A percentile compares a stretch with the other conserved stretches of the same genome.
phyloP scores from a whole-genome alignment of 37 sponge, comb jelly and placozoan genomes.

The Diacarnus erythraeanus region DNA sequence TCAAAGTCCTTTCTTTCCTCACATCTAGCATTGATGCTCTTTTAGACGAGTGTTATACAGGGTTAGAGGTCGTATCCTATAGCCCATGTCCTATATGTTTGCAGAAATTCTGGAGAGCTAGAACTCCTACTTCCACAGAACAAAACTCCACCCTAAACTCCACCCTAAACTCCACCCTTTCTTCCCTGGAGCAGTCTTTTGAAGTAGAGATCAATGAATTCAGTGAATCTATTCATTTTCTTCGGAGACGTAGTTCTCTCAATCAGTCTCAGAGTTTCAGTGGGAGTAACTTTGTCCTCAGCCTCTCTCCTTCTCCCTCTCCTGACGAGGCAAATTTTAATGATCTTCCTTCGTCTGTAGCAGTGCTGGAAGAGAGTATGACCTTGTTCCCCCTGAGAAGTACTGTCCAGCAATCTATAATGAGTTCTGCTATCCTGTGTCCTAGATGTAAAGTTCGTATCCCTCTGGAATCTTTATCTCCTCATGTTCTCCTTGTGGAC shows the following conservation, averaged over 20 bases:
- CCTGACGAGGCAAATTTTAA: neutral
- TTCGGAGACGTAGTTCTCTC: neutral
- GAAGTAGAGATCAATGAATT: conserved; percentile 35
- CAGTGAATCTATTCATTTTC: conserved; percentile 2
- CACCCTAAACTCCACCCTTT: neutral
- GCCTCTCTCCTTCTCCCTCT: neutral
- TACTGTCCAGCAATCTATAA: conserved; percentile 13
- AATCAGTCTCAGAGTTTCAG: conserved; percentile 1
- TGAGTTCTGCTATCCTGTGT: conserved; percentile 18
- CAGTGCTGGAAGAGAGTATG: conserved; percentile 21
- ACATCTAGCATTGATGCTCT: conserved; percentile 32
- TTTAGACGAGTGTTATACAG: conserved; percentile 41
- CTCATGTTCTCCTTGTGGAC: conserved; percentile 53
- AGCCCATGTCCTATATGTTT: conserved; percentile 63
- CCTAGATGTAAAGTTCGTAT: conserved; percentile 18
- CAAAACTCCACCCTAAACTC: too few species aligned
- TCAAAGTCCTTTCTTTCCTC: conserved; percentile 60
- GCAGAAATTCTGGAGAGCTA: conserved; percentile 27
- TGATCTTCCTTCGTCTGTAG: conserved; percentile 1
- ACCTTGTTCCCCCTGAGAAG: conserved; percentile 31
- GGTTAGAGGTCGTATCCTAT: conserved; percentile 10
- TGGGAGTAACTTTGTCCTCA: conserved; percentile 12
- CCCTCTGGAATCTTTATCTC: conserved; percentile 21
- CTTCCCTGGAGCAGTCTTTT: neutral
- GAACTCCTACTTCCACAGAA: neutral